Evolutionary conservation across 2,113 vertebrate species (phyloP).

Genomic region (Silurus meridionalis): DNA sequence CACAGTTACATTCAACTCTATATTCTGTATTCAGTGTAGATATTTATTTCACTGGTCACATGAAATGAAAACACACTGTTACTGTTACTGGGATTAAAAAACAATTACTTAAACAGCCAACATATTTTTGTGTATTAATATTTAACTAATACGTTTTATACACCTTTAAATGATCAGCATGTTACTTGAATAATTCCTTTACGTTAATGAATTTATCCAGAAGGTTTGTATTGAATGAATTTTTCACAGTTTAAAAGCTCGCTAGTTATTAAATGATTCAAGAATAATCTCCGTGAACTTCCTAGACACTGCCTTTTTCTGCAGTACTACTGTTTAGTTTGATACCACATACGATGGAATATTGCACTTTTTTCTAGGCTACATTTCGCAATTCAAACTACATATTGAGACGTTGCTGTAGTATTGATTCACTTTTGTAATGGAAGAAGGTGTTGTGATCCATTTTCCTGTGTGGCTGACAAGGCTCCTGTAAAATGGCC

Average conservation of each 20-base stretch:
- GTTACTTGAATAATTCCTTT: background rate
- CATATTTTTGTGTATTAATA: background rate
- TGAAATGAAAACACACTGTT: background rate
- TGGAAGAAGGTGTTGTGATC: constrained; percentile 41
- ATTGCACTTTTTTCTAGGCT: constrained; percentile 10
- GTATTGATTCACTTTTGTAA: constrained; percentile 44
- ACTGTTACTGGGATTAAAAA: background rate
- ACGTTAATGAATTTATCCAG: background rate
- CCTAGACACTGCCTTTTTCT: background rate
- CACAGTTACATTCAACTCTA: background rate
- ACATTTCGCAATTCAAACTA: constrained; percentile 24
- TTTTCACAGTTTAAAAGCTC: background rate
- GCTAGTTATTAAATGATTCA: background rate
- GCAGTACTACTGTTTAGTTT: background rate
- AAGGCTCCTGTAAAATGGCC: constrained; percentile 32
- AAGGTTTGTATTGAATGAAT: background rate
- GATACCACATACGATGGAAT: background rate
- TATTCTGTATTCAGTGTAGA: background rate
- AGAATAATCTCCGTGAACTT: background rate
- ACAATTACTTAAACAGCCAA: background rate
- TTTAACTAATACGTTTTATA: background rate
- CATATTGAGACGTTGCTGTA: constrained; percentile 30
- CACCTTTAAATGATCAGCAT: background rate
- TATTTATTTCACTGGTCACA: background rate
- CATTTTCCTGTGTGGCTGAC: constrained; percentile 28